Conservation (phyloP, 2,888 invertebrate genomes). For the Holacanthella duospinosa region DNA sequence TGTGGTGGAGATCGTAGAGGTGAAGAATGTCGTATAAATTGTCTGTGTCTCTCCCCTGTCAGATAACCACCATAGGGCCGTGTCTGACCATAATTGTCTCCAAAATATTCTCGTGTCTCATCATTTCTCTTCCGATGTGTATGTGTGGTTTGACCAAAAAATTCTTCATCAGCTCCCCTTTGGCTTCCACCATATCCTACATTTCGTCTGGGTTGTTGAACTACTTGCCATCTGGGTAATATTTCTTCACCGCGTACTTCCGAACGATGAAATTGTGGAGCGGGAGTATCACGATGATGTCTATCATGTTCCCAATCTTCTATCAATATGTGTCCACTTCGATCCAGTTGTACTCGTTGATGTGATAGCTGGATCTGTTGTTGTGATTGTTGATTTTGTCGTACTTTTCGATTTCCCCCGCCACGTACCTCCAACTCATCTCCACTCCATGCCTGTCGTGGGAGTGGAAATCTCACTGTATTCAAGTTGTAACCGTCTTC, state of each 20-base stretch:
- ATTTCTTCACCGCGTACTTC: constrained; percentile 28
- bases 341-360: constrained; percentile 1
- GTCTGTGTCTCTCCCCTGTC: background rate
- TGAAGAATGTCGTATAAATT: background rate
- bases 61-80: background rate
- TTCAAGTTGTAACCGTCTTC: background rate
- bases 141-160: too few species aligned
- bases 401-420: too few species aligned
- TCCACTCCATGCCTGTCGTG: constrained; percentile 39
- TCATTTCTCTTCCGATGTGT: background rate
- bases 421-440: constrained; percentile 14
- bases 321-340: constrained; percentile 25
- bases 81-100: background rate
- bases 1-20: constrained; percentile 8
- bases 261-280: constrained; percentile 11
- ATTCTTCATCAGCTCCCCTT: too few species aligned
- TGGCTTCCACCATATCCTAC: background rate
- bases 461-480: background rate
- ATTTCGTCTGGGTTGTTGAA: constrained; percentile 5
- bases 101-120: background rate
- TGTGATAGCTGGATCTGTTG: constrained; percentile 12
- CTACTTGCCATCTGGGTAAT: constrained; percentile 27
- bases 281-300: constrained; percentile 14
- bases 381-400: background rate
- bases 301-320: constrained; percentile 35